phyloP scores from a whole-genome alignment of 2,888 invertebrate genomes.

The Melinopterus prodromus region DNA sequence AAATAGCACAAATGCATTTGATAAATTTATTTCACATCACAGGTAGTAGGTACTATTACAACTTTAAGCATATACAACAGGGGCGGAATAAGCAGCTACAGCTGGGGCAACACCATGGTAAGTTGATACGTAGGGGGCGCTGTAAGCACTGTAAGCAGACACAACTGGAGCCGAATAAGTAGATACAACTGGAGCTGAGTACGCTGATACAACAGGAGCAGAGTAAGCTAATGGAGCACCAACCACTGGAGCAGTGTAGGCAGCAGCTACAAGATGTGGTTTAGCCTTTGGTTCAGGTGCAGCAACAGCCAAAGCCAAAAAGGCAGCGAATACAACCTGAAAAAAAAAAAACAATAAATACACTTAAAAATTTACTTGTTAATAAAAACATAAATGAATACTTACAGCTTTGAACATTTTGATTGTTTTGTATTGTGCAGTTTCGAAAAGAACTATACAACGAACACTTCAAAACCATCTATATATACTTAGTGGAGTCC shows the following conservation, averaged over 20 bases:
- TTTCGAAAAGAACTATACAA: constrained; percentile 10
- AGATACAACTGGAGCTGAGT: constrained; percentile 46
- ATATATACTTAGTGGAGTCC: constrained; percentile 13
- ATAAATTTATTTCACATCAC: neutral
- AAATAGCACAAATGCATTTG: neutral
- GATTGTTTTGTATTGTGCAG: constrained; percentile 21
- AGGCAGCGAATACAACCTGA: constrained; percentile 61
- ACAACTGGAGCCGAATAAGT: constrained; percentile 32
- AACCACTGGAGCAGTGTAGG: constrained; percentile 46
- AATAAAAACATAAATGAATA: constrained; percentile 12
- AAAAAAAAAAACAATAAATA: constrained; percentile 46
- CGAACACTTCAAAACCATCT: neutral
- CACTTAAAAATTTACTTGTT: neutral
- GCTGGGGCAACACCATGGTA: constrained; percentile 40
- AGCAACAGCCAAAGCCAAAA: constrained; percentile 63
- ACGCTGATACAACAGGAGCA: constrained; percentile 47
- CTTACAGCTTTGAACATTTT: constrained; percentile 43
- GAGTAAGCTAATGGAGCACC: constrained; percentile 41
- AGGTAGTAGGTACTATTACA: neutral
- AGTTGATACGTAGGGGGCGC: constrained; percentile 49
- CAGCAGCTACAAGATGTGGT: constrained; percentile 38
- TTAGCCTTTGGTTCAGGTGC: constrained; percentile 58
- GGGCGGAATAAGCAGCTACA: constrained; percentile 35
- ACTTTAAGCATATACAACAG: neutral
- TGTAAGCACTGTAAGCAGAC: constrained; percentile 29